Conservation (phyloP, 2,113 vertebrate genomes). For the Macrotis lagotis region DNA sequence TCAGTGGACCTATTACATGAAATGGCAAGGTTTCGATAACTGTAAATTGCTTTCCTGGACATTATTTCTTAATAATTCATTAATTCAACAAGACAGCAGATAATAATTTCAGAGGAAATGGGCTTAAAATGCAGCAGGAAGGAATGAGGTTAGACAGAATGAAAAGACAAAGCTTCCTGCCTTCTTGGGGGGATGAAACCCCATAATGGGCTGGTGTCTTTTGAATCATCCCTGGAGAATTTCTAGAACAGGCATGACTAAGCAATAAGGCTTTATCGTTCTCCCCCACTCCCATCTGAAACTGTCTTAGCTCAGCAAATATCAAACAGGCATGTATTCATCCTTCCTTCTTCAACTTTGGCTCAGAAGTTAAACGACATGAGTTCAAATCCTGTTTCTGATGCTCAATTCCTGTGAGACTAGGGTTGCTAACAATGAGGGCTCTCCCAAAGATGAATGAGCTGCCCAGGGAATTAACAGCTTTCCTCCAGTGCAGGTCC, state of each 20-base stretch:
- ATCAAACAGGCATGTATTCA: not conserved
- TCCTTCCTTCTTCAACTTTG: not conserved
- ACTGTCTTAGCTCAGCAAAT: not conserved
- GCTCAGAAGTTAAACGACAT: not conserved
- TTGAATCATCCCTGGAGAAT: not conserved
- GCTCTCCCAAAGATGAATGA: not conserved
- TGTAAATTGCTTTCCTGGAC: constrained; percentile 69
- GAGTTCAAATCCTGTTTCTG: not conserved
- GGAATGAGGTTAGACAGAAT: constrained; percentile 14
- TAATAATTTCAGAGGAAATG: constrained; percentile 69
- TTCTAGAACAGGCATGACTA: too few species aligned
- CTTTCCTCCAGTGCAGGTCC: not conserved
- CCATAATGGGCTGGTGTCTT: not conserved
- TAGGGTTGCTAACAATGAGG: not conserved
- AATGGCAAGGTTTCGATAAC: constrained; percentile 68
- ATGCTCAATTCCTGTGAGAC: not conserved
- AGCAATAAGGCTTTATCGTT: not conserved
- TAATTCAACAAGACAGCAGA: constrained; percentile 78
- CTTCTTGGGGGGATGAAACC: constrained; percentile 54
- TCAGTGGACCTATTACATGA: constrained; percentile 49
- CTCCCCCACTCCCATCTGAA: not conserved
- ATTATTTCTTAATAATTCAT: constrained; percentile 76
- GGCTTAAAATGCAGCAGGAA: constrained; percentile 28
- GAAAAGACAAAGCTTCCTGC: constrained; percentile 31
- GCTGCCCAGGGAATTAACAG: not conserved